phyloP scores from a whole-genome alignment of 2,797 vertebrate genomes.

The Macroramphosus scolopax region DNA sequence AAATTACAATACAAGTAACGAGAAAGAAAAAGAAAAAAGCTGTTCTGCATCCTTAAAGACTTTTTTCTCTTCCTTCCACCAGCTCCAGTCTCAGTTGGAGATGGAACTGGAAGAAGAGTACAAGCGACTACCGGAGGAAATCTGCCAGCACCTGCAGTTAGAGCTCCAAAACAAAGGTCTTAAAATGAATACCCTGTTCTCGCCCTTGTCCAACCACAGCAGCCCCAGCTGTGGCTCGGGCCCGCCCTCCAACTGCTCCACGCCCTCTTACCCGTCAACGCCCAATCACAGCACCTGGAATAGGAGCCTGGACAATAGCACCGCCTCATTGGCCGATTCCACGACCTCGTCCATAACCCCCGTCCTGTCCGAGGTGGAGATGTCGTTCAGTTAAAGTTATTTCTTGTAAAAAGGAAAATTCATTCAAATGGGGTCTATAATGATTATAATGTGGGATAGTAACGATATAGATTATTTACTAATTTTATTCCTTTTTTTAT shows the following conservation, averaged over 20 bases:
- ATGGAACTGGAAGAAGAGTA: slow-evolving; percentile 72
- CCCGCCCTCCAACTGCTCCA: slow-evolving; percentile 79
- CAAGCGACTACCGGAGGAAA: slow-evolving; percentile 76
- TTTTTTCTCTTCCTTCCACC: too few species aligned
- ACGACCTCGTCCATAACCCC: slow-evolving; percentile 67
- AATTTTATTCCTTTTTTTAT: slow-evolving; percentile 67
- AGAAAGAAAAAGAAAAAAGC: too few species aligned
- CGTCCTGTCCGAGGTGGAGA: slow-evolving; percentile 67
- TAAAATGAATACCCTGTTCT: slow-evolving; percentile 61
- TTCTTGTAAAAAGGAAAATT: slow-evolving; percentile 40
- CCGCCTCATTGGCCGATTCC: slow-evolving; percentile 64
- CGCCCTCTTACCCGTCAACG: slow-evolving; percentile 67
- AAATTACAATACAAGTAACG: too few species aligned
- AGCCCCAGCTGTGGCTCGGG: slow-evolving; percentile 72
- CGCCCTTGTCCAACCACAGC: slow-evolving; percentile 68
- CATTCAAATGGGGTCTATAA: slow-evolving; percentile 44
- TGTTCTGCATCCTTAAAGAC: too few species aligned
- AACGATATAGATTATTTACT: slow-evolving; percentile 63
- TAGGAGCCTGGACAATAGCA: slow-evolving; percentile 71
- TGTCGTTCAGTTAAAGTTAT: slow-evolving; percentile 55
- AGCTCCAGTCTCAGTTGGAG: slow-evolving; percentile 76
- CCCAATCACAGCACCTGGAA: slow-evolving; percentile 61
- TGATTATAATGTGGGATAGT: slow-evolving; percentile 54
- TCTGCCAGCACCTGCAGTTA: slow-evolving; percentile 76
- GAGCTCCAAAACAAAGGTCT: slow-evolving; percentile 74